Evolutionary conservation across 1,140 invertebrate genomes (phyloP).

Genomic region (Drusus annulatus): DNA sequence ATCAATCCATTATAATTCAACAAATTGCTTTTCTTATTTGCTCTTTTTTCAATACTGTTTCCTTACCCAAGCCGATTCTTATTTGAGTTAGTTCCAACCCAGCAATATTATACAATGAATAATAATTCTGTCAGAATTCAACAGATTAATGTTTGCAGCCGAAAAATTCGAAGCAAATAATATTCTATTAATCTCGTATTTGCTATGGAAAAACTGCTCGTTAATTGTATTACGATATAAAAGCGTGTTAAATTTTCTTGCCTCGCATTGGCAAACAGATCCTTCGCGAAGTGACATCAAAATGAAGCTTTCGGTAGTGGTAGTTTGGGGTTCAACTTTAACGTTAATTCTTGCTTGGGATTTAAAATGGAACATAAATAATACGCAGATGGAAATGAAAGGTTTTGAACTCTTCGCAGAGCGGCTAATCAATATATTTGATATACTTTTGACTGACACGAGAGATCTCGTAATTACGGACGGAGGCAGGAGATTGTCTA

Average conservation of each 20-base stretch:
- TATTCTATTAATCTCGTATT: too few species aligned
- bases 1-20: neutral
- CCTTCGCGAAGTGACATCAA: neutral
- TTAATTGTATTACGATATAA: conserved; percentile 12
- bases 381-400: neutral
- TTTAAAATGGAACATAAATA: conserved; percentile 2
- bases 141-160: too few species aligned
- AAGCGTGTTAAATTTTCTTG: neutral
- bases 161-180: too few species aligned
- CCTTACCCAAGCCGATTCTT: too few species aligned
- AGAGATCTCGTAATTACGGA: conserved; percentile 31
- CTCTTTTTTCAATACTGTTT: neutral
- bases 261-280: neutral
- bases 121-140: too few species aligned
- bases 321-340: neutral
- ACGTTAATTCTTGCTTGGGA: neutral
- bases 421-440: conserved; percentile 10
- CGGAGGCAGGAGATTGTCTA: conserved; percentile 8
- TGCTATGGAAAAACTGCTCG: too few species aligned
- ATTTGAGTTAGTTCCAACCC: too few species aligned
- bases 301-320: neutral
- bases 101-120: too few species aligned
- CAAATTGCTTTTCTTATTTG: neutral
- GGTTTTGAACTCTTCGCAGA: neutral
- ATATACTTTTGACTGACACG: conserved; percentile 4